Percentiles rank a stretch among this genome's conserved stretches.
Evolutionary conservation across 2,797 vertebrate genomes (phyloP).

Genomic region (Danio albolineatus): DNA sequence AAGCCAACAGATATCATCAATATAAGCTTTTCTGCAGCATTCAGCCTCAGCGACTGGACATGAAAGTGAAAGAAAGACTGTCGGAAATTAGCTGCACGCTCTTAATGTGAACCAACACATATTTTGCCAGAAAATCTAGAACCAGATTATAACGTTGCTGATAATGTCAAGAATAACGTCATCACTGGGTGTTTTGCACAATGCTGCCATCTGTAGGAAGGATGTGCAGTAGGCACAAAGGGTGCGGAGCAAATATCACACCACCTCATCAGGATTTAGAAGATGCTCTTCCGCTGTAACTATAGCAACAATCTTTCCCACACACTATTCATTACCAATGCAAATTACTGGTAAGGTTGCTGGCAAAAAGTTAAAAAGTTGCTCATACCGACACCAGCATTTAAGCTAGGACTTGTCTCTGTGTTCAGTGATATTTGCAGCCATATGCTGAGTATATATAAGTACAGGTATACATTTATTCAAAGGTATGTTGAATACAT

Average conservation of each 20-base stretch:
- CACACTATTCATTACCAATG: constrained; percentile 48
- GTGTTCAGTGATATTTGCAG: constrained; percentile 53
- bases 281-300: constrained; percentile 32
- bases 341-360: constrained; percentile 42
- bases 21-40: constrained; percentile 7
- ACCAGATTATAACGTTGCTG: background rate
- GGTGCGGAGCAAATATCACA: constrained; percentile 25
- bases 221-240: constrained; percentile 2
- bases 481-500: constrained; percentile 42
- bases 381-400: constrained; percentile 38
- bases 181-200: constrained; percentile 9
- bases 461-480: constrained; percentile 46
- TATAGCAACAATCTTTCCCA: constrained; percentile 45
- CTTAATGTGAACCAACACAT: constrained; percentile 7
- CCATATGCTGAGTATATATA: constrained; percentile 53
- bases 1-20: constrained; percentile 1
- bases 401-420: constrained; percentile 23
- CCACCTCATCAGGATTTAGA: constrained; percentile 35
- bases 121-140: background rate
- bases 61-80: background rate
- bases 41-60: background rate
- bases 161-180: background rate
- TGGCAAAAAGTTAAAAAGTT: constrained; percentile 32
- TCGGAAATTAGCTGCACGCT: constrained; percentile 3
- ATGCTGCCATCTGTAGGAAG: constrained; percentile 47